These are phyloP conservation scores for Liolophura sinensis DNA, from an alignment of 1,140 invertebrate species.

Conservation along the genomic window DNA sequence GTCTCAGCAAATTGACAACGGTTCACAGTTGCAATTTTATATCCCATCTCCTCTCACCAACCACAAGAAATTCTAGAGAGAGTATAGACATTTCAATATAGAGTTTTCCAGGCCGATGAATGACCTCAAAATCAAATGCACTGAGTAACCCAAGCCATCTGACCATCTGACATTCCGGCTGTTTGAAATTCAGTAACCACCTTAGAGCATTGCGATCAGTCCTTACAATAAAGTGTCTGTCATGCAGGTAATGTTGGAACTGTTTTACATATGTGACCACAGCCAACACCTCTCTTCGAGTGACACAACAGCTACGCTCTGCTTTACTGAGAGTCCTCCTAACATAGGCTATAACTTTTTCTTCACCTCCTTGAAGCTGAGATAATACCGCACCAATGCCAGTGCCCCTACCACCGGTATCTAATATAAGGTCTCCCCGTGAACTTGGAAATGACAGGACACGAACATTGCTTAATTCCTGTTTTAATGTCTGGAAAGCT, in stretches of 20 bases:
- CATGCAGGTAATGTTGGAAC: conserved; percentile 10
- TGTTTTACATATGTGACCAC: conserved; percentile 8
- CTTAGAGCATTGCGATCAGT: conserved; percentile 9
- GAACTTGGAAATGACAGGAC: conserved; percentile 15
- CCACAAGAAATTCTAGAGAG: too few species aligned
- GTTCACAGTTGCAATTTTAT: too few species aligned
- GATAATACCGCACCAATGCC: conserved; percentile 38
- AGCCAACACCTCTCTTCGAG: conserved; percentile 6
- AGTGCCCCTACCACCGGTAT: conserved; percentile 25
- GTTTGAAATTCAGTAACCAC: conserved; percentile 8
- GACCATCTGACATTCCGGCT: conserved; percentile 2
- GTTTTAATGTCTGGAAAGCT: conserved; percentile 2
- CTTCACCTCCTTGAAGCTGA: conserved; percentile 20
- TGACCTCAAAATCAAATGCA: not conserved
- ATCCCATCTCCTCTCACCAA: too few species aligned
- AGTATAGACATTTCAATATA: too few species aligned
- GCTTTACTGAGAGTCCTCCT: conserved; percentile 10
- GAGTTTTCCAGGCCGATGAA: not conserved
- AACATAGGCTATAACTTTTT: conserved; percentile 18
- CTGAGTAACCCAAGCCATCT: conserved; percentile 5
- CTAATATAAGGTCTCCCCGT: conserved; percentile 20
- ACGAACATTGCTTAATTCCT: conserved; percentile 3
- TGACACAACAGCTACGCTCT: conserved; percentile 7
- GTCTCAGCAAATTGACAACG: too few species aligned
- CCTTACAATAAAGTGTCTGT: conserved; percentile 5